Conservation (phyloP, 2,113 vertebrate genomes). For the Heterotilapia buettikoferi region DNA sequence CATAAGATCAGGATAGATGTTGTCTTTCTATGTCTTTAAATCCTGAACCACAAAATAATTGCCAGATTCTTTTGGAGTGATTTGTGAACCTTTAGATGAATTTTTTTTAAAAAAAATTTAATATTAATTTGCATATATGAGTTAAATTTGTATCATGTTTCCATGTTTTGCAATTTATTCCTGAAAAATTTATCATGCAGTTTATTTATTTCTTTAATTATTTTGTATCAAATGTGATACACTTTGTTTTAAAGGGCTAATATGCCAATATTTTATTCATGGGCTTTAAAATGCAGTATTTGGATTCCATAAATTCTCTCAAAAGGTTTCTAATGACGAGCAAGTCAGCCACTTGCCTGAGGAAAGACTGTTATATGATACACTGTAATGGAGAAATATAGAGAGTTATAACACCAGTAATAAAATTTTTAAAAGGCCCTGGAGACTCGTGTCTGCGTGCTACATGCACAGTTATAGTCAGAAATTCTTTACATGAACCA, state of each 20-base stretch:
- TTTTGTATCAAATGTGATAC: background rate
- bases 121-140: background rate
- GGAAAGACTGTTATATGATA: background rate
- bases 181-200: background rate
- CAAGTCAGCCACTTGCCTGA: background rate
- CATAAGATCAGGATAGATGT: background rate
- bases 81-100: background rate
- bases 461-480: background rate
- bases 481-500: background rate
- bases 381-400: background rate
- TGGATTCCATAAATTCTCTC: background rate
- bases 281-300: background rate
- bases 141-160: background rate
- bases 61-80: background rate
- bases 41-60: background rate
- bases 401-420: background rate
- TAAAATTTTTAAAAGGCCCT: background rate
- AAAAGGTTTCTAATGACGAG: background rate
- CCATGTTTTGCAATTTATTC: background rate
- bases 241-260: background rate
- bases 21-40: background rate
- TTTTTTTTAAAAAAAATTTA: background rate
- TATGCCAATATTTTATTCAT: background rate
- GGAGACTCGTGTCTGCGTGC: background rate
- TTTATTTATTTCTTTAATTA: background rate